Evolutionary conservation across 2,888 invertebrate species (phyloP), one percentile per base, ranked within the genome.

Genomic region (Anarsia innoxiella): DNA sequence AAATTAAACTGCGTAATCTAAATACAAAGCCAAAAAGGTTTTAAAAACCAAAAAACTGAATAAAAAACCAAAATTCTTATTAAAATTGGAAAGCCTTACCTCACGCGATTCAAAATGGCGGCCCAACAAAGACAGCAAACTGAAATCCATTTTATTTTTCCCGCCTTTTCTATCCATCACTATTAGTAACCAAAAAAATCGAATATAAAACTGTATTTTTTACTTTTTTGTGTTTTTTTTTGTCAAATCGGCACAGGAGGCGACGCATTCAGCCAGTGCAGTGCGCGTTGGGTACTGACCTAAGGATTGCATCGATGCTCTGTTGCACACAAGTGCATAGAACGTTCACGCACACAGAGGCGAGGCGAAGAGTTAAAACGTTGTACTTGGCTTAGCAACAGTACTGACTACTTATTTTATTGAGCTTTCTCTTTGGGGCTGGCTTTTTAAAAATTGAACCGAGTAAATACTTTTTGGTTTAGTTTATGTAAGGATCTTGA

Each of bases 251-350:
- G 12, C 28, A 10, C 3, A 9, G 28, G 12, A 5, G 3, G 28
- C 30, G 27, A 31, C 31, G 39, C 12, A 33, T 45, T 46, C 58
- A 36, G 40, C 37, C 41, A 53, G 51, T 67, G 66, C 67, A 66
- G 45, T 51, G 48, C 5, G 31, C 27, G 30, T 36, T 27, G 38
- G 53, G 43, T 60, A 65, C 66, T 66, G 64, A 60, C 64, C 65
- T 67, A 67, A 58, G 66, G 56, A 53, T 42, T 61, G 59, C 66
- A 64, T 36, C 53, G 49, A 23, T 13, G 34, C 26, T 15, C 14
- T 15, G 19, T 12, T 15, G 19, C 35, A 19, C 35, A 35, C 35
- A 19, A 12, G 12, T 27, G 28, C 35, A 35, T 8, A 1, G n/a
- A 19, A 1, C 19, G 16, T 23, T 12, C 25, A 35, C 10, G 13